A percentile compares a stretch with the other conserved stretches of the same genome.
phyloP scores from a whole-genome alignment of 2,888 invertebrate genomes.

The Hydrotaea diabolus region DNA sequence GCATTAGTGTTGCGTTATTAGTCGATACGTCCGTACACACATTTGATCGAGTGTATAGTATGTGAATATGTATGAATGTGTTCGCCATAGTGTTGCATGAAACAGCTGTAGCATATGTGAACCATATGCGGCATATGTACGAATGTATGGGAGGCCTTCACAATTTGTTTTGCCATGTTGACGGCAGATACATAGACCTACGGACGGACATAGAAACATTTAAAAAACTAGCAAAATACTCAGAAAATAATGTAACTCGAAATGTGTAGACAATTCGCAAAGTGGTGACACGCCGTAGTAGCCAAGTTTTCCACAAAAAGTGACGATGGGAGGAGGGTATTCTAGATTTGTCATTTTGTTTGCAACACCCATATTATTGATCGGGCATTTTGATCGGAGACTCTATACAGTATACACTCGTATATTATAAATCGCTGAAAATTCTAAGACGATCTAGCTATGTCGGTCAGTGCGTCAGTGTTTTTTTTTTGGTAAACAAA shows the following conservation, averaged over 20 bases:
- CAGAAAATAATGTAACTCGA: neutral
- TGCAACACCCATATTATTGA: too few relatives aligned
- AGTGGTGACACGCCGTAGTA: too few relatives aligned
- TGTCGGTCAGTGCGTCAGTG: too few relatives aligned
- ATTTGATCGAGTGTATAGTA: neutral
- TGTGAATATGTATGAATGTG: neutral
- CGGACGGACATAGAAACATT: neutral
- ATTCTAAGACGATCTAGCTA: too few relatives aligned
- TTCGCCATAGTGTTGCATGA: conserved; percentile 14
- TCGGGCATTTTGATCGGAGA: too few relatives aligned
- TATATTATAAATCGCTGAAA: too few relatives aligned
- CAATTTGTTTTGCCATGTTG: conserved; percentile 4
- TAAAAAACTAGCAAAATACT: neutral
- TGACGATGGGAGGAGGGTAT: too few relatives aligned
- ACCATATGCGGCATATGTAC: conserved; percentile 53
- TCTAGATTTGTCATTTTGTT: too few relatives aligned
- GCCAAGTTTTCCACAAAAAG: too few relatives aligned
- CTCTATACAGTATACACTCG: too few relatives aligned
- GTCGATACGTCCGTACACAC: conserved; percentile 13
- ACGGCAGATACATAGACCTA: neutral
- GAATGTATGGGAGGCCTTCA: conserved; percentile 21
- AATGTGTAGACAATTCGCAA: too few relatives aligned
- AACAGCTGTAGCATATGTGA: conserved; percentile 60
- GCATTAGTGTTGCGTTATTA: conserved; percentile 31
- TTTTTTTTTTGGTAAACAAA: too few relatives aligned